These are phyloP conservation scores for Talpa occidentalis DNA, from an alignment of 2,113 vertebrate species.

Conservation along the genomic window DNA sequence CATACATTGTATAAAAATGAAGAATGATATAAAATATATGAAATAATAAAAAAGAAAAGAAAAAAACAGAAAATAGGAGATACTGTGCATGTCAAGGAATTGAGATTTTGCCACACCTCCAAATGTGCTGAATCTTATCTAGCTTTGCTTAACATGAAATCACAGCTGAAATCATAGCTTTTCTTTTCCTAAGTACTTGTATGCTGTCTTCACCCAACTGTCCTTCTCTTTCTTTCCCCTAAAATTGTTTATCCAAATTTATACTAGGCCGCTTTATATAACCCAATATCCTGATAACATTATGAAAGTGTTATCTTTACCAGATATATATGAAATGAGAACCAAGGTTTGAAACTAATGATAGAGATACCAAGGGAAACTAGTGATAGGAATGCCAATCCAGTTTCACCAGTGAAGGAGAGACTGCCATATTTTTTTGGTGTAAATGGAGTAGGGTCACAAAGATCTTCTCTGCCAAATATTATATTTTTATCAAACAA, in stretches of 20 bases:
- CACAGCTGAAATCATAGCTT: background rate
- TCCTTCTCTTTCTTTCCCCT: background rate
- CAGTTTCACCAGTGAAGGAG: background rate
- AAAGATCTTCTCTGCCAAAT: background rate
- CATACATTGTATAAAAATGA: too few species aligned
- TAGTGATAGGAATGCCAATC: too few species aligned
- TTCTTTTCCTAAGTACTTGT: background rate
- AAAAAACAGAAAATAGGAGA: background rate
- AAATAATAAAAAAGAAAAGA: too few species aligned
- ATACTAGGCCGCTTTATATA: background rate
- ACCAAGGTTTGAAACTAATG: background rate
- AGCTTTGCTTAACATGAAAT: background rate
- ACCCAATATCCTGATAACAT: background rate
- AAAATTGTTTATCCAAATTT: background rate
- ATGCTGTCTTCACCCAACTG: background rate
- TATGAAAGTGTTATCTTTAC: background rate
- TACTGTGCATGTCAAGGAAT: background rate
- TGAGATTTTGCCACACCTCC: background rate
- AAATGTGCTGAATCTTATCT: background rate
- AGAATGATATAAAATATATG: too few species aligned
- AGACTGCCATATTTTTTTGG: background rate
- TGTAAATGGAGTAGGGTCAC: background rate
- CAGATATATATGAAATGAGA: background rate
- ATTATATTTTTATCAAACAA: background rate
- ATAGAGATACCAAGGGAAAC: background rate